Conservation (phyloP, 2,797 vertebrate species). For the Molossus alvarezi region DNA sequence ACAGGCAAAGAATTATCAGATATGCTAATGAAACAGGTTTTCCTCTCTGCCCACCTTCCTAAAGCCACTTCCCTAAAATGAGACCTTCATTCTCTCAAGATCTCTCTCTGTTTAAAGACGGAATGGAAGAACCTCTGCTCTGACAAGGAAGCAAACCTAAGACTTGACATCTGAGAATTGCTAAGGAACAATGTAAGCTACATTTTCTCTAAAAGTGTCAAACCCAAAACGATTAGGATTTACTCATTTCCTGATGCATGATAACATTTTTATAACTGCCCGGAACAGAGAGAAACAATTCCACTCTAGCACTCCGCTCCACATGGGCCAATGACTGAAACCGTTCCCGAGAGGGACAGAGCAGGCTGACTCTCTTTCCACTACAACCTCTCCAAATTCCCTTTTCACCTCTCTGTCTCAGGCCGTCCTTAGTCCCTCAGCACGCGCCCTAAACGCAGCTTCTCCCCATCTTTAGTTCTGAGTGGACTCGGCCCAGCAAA, state of each 20-base stretch:
- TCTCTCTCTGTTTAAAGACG: not conserved
- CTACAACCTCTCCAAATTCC: conserved; percentile 11
- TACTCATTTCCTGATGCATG: not conserved
- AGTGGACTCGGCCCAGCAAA: conserved; percentile 37
- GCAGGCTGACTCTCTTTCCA: conserved; percentile 13
- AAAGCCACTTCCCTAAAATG: conserved; percentile 1
- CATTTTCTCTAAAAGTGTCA: conserved; percentile 59
- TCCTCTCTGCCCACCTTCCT: not conserved
- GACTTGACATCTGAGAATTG: conserved; percentile 45
- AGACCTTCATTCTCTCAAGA: conserved; percentile 19
- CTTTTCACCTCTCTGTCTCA: conserved; percentile 2
- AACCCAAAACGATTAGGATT: not conserved
- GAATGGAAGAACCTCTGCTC: conserved; percentile 51
- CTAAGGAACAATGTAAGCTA: conserved; percentile 69
- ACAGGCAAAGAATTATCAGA: not conserved
- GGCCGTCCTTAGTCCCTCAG: not conserved
- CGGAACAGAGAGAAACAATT: conserved; percentile 38
- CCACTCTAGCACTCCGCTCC: not conserved
- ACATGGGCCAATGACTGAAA: conserved; percentile 25
- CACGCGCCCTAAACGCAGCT: not conserved
- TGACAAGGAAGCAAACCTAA: conserved; percentile 51
- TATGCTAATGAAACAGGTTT: not conserved
- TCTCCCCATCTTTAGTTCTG: not conserved
- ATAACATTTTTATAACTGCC: conserved; percentile 50
- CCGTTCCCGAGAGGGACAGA: conserved; percentile 17